Evolutionary conservation across 2,797 vertebrate species (phyloP), one percentile per base, ranked within the genome.

Genomic region (Nasua narica): DNA sequence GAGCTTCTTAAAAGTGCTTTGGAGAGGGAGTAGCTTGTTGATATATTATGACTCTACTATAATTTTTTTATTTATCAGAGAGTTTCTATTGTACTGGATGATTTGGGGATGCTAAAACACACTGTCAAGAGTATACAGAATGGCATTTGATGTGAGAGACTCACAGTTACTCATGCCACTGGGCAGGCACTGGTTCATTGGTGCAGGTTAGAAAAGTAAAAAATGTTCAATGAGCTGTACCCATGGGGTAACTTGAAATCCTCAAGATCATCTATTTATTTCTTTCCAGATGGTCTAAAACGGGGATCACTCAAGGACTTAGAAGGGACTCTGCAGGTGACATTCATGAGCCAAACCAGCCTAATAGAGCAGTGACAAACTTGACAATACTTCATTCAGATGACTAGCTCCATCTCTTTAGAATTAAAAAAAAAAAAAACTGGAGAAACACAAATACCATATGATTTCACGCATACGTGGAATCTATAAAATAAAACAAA

Each of bases 1-100:
- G 16, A 65, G 43, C 11, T 40, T 93, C 85, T 94, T 62, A 69
- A 82, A 97, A 91, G 86, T 58, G 29, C n/a, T 90, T 84, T 91
- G 10, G 62, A 84, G 35, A 94, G 46, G 21, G 9, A 87, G 35
- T 79, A 77, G 19, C 19, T 96, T 46, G 65, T 40, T 91, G 76
- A 89, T 69, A 88, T 60, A 84, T 65, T 81, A 50, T 35, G 86
- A 54, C 0, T 16, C 48, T 82, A 16, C 32, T 48, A 84, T 79
- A 84, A 54, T 83, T 92, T 84, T 90, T 84, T 90, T 87, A 88
- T 78, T 78, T 40, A 27, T 69, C 16, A 65, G 27, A 40, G 40
- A 7, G 11, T 87, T 83, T 87, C 76, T 84, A 23, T 48, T 9
- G 10, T 25, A 12, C 29, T 70, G 21, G 23, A 76, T 18, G 54